Percentiles rank a stretch among this genome's conserved stretches.
Evolutionary conservation across 2,113 vertebrate genomes (phyloP).

Genomic region (Hoplias malabaricus): DNA sequence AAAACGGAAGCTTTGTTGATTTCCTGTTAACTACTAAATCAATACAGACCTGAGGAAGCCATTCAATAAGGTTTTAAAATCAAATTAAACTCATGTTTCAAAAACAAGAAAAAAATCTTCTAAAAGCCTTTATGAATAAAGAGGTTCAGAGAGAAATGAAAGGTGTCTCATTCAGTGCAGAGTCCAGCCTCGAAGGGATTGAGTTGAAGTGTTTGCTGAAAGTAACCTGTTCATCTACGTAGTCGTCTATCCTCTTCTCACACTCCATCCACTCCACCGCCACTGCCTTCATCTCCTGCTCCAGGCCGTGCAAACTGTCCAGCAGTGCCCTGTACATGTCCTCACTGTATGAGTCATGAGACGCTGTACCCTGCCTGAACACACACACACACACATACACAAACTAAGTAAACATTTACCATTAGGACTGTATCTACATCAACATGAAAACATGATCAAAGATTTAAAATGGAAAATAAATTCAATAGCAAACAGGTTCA

Average conservation of each 20-base stretch:
- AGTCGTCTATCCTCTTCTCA: constrained; percentile 95
- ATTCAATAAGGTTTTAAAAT: no score
- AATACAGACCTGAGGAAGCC: no score
- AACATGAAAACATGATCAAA: background rate
- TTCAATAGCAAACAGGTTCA: background rate
- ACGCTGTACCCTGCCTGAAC: constrained; percentile 84
- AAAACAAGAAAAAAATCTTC: no score
- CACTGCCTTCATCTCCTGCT: constrained; percentile 88
- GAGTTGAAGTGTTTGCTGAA: no score
- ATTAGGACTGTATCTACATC: background rate
- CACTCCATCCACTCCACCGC: constrained; percentile 92
- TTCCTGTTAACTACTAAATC: no score
- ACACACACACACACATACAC: background rate
- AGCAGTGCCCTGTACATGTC: constrained; percentile 88
- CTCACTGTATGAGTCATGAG: constrained; percentile 88
- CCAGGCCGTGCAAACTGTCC: constrained; percentile 86
- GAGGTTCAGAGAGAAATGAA: no score
- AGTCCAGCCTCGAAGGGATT: no score
- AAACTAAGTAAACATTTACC: background rate
- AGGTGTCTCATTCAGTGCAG: no score
- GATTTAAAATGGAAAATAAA: background rate
- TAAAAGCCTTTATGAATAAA: no score
- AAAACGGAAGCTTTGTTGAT: no score
- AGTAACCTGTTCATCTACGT: constrained; percentile 93
- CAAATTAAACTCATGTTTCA: no score